These are phyloP conservation scores for Lymantria dispar DNA, from an alignment of 2,888 invertebrate genomes.

Conservation along the genomic window DNA sequence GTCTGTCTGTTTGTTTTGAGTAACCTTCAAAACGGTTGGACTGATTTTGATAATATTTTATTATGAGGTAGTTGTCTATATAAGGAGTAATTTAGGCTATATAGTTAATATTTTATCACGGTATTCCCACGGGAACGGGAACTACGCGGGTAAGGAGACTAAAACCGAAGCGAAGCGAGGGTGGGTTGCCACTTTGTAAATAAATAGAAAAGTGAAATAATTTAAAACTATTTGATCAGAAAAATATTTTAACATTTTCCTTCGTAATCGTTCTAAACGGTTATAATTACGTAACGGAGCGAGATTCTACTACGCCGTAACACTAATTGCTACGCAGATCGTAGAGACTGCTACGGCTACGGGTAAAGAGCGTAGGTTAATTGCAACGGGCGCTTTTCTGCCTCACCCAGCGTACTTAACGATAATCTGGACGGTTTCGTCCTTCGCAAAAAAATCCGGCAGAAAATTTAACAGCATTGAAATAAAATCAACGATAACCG, in stretches of 20 bases:
- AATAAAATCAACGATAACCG: background rate
- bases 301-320: conserved; percentile 55
- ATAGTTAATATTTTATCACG: no score
- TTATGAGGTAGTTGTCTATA: no score
- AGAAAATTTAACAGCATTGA: background rate
- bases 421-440: conserved; percentile 25
- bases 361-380: conserved; percentile 72
- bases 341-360: conserved; percentile 58
- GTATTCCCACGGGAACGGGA: no score
- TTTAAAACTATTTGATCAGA: background rate
- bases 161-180: no score
- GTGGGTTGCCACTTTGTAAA: no score
- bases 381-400: conserved; percentile 57
- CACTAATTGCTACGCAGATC: conserved; percentile 77
- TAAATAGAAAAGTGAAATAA: background rate
- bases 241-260: conserved; percentile 4
- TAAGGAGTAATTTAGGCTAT: no score
- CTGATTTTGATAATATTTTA: no score
- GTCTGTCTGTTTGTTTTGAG: no score
- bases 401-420: conserved; percentile 33
- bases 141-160: no score
- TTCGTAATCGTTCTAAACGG: conserved; percentile 44
- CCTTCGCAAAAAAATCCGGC: background rate
- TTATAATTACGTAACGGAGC: conserved; percentile 68
- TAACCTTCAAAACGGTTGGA: no score